Evolutionary conservation across 92 coral and sea anemone genomes (phyloP), one percentile per base, ranked within the genome.

Genomic region (Actinostola sp.): DNA sequence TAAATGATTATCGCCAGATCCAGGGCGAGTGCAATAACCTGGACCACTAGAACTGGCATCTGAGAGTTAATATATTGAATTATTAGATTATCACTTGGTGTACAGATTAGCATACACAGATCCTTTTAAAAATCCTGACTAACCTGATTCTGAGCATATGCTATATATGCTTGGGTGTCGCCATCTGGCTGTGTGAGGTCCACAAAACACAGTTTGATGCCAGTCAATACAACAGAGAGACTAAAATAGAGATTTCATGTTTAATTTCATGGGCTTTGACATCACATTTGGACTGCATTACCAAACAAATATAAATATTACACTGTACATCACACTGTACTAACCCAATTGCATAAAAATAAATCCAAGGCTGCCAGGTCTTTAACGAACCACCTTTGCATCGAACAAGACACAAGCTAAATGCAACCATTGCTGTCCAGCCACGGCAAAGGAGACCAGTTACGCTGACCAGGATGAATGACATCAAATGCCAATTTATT

Each of bases 371-470:
- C 34, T 75, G 82, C 76, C 80, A 76, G 8, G 16, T 32, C 42
- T 62, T 61, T 17, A 84, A 49, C 23, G 71, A 36, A 11, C 56
- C 81, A 30, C 76, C 74, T 41, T 77, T 55, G 35, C 97, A 92
- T 21, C 97, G 70, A 39, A 92, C 80, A 60, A 87, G 84, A 76
- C 63, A 87, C 59, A 92, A 70, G 23, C 66, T 38, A 48, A 92
- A 67, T 63, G 97, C 95, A 46, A 92, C 81, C 64, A 89, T 53
- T 35, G 89, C 88, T 46, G 91, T 79, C 97, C 97, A 89, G 63
- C 97, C 86, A 14, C 84, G 89, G 0, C 92, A 85, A 17, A 85
- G 84, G 68, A 80, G 73, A 23, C 75, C 53, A 30, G 88, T 82
- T 33, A 72, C 63, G 30, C 79, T 69, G 51, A 81, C 67, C 7